phyloP scores from a whole-genome alignment of 2,888 invertebrate genomes.

The Zonitis immaculata region DNA sequence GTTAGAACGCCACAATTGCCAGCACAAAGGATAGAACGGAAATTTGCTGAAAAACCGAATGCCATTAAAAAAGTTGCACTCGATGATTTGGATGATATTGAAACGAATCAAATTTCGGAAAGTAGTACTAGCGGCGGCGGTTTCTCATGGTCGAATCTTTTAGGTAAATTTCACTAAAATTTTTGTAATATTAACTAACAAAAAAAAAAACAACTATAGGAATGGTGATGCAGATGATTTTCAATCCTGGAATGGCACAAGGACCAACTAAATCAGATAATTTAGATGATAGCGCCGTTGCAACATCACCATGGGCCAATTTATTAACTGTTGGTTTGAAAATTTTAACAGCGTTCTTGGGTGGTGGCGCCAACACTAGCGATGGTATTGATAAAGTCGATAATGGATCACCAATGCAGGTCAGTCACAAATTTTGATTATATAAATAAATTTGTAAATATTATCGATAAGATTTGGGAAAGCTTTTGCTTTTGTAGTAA shows the following conservation, averaged over 20 bases:
- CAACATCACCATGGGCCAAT: conserved; percentile 84
- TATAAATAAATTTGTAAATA: neutral
- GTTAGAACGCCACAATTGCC: conserved; percentile 41
- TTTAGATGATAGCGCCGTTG: conserved; percentile 62
- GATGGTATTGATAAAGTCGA: conserved; percentile 90
- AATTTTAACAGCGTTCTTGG: conserved; percentile 77
- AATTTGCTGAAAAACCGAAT: conserved; percentile 86
- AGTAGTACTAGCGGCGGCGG: conserved; percentile 49
- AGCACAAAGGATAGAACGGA: conserved; percentile 60
- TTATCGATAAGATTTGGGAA: neutral
- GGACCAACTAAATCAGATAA: conserved; percentile 80
- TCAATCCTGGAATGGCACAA: conserved; percentile 61
- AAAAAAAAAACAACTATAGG: no score
- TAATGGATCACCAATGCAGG: conserved; percentile 87
- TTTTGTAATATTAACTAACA: no score
- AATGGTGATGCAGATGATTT: conserved; percentile 83
- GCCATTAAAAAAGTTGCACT: conserved; percentile 81
- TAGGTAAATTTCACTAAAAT: no score
- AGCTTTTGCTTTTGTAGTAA: conserved; percentile 16
- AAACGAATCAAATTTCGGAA: conserved; percentile 74
- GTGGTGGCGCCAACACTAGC: conserved; percentile 65
- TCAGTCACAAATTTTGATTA: conserved; percentile 44
- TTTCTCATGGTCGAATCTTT: conserved; percentile 85
- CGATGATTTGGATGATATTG: conserved; percentile 76
- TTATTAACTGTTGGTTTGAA: conserved; percentile 80